Evolutionary conservation across 92 coral and sea anemone genomes (phyloP).

Genomic region (Chrysogorgia sp.): DNA sequence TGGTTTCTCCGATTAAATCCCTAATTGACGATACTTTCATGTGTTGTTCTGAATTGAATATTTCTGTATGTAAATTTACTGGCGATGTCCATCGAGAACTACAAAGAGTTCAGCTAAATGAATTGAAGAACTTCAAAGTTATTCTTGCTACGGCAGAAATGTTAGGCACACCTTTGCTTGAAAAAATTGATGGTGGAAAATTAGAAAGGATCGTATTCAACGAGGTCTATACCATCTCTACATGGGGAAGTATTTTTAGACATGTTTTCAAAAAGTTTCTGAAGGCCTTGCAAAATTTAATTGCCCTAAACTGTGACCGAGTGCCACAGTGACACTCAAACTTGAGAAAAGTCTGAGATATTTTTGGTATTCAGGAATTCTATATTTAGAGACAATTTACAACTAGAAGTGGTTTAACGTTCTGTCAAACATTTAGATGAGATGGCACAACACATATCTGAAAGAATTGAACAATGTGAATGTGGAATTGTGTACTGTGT

Average conservation of each 20-base stretch:
- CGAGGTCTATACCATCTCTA: conserved; percentile 40
- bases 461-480: background rate
- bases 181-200: background rate
- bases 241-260: conserved; percentile 44
- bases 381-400: background rate
- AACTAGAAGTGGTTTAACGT: conserved; percentile 2
- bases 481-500: conserved; percentile 55
- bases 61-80: conserved; percentile 39
- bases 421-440: conserved; percentile 18
- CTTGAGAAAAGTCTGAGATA: no score
- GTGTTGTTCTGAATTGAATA: conserved; percentile 6
- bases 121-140: conserved; percentile 10
- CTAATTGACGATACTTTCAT: conserved; percentile 26
- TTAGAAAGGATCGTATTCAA: conserved; percentile 56
- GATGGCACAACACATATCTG: conserved; percentile 10
- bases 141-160: conserved; percentile 33
- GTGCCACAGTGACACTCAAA: conserved; percentile 34
- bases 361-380: no score
- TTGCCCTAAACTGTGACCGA: conserved; percentile 43
- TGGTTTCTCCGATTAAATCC: conserved; percentile 30
- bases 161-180: background rate
- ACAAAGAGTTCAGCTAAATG: conserved; percentile 16
- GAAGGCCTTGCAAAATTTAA: conserved; percentile 8
- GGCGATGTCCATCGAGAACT: conserved; percentile 25
- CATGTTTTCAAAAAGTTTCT: conserved; percentile 36